Base-by-base conservation (phyloP, 2,113 vertebrate genomes). In the Megatriorchis doriae region DNA sequence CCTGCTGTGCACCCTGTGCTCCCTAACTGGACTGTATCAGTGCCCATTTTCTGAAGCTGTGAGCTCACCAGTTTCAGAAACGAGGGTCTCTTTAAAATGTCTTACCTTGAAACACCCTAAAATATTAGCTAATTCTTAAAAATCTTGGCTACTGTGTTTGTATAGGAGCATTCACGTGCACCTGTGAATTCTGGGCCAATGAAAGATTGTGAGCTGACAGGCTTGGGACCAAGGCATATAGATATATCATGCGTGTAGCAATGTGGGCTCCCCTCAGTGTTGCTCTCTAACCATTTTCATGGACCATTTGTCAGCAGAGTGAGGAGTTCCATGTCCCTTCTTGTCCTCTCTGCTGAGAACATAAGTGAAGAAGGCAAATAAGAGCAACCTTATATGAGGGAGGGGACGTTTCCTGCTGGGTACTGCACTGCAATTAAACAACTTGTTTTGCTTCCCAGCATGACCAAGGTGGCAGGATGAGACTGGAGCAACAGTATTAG, bases 381-480 rank as follows among this genome's bases (percentile, higher is more conserved):
- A 55, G 50, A 90, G 31, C 43, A 78, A 55, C 42, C 26, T 74
- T 52, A 36, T 62, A 6, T 0, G 32, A 7, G 6, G 59, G 59
- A 87, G 67, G 26, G 50, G 40, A 74, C 15, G 16, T 25, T 53
- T 73, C 92, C 75, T 94, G 94, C 95, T 86, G 94, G 27, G 82
- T 34, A 42, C 70, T 86, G 72, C 42, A 27, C 80, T 83, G 94
- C 90, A 86, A 88, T 95, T 96, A 96, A 95, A 38, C 22, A 58
- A 52, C 75, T 90, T 83, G 68, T 83, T 96, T 96, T 7, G 7
- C 82, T 92, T 92, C 94, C 59, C 90, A 95, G 95, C 72, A 32
- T 81, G 94, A 66, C 50, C 36, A 38, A 65, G 63, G 29, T 15
- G 13, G n/a, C 61, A 52, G 27, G n/a, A 81, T 66, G 48, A 72